Conservation (phyloP, 1,140 invertebrate species). For the Lordiphosa collinella region DNA sequence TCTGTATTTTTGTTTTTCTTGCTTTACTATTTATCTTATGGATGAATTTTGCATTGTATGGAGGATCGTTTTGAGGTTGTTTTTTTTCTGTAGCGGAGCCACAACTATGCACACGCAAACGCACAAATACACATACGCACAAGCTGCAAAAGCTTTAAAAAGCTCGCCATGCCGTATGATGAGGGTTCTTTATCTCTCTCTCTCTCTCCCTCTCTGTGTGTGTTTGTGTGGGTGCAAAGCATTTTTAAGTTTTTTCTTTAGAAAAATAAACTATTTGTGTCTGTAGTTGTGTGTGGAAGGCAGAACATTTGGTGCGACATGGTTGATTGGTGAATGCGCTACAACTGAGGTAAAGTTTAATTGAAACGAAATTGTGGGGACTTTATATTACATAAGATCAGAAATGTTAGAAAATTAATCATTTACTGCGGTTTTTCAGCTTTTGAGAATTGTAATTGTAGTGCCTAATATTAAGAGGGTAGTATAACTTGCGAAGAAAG, state of each 20-base stretch:
- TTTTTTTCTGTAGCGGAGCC: slow-evolving; percentile 50
- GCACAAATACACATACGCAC: slow-evolving; percentile 18
- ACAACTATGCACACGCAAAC: slow-evolving; percentile 44
- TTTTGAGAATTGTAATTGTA: too few species aligned
- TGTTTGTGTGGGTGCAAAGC: slow-evolving; percentile 38
- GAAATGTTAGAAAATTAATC: too few species aligned
- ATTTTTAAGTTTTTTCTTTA: slow-evolving; percentile 49
- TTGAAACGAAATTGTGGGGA: background rate
- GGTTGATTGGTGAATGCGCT: slow-evolving; percentile 32
- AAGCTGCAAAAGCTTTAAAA: slow-evolving; percentile 49
- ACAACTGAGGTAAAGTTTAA: background rate
- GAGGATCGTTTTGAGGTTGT: background rate
- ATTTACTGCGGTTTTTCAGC: too few species aligned
- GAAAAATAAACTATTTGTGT: slow-evolving; percentile 41
- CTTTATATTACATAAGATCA: too few species aligned
- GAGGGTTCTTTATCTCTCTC: slow-evolving; percentile 34
- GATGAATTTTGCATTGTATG: too few species aligned
- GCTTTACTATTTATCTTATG: slow-evolving; percentile 17
- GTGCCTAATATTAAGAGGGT: too few species aligned
- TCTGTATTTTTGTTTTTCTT: slow-evolving; percentile 27
- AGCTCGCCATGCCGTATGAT: slow-evolving; percentile 13
- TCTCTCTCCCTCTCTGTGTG: slow-evolving; percentile 21
- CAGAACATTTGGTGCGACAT: slow-evolving; percentile 27
- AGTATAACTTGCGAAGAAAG: too few species aligned
- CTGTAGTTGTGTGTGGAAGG: slow-evolving; percentile 31